phyloP scores from a whole-genome alignment of 2,797 vertebrate genomes.

The Falco columbarius region DNA sequence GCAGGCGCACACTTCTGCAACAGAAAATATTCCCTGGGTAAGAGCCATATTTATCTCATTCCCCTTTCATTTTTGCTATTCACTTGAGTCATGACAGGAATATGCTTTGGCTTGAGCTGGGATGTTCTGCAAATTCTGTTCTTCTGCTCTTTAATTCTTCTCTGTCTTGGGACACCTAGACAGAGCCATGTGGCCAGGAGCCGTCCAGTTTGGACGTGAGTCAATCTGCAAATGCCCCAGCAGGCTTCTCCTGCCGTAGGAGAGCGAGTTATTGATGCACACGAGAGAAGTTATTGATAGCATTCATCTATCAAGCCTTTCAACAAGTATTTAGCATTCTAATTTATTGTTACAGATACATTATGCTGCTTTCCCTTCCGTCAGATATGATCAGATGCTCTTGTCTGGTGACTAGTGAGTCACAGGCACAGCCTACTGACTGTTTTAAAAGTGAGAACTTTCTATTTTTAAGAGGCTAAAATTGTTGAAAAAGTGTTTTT shows the following conservation, averaged over 20 bases:
- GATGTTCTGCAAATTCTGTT: not conserved
- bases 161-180: not conserved
- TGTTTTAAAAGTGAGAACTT: not conserved
- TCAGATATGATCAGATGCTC: conserved; percentile 2
- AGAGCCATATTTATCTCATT: not conserved
- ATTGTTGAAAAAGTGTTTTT: not conserved
- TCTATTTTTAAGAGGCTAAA: conserved; percentile 11
- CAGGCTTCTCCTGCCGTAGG: not conserved
- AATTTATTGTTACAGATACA: not conserved
- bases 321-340: not conserved
- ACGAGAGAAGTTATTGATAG: not conserved
- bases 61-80: not conserved
- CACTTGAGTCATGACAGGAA: not conserved
- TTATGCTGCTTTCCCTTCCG: not conserved
- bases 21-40: not conserved
- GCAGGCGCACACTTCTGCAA: not conserved
- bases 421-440: conserved; percentile 25
- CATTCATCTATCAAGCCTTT: not conserved
- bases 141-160: not conserved
- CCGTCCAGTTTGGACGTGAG: rapidly evolving
- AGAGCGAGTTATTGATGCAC: no score
- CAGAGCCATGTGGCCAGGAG: not conserved
- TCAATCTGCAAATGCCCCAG: not conserved
- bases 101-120: not conserved
- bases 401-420: conserved; percentile 57